These are phyloP conservation scores for Leptoclinus maculatus DNA, from an alignment of 2,797 vertebrate species.

Conservation along the genomic window DNA sequence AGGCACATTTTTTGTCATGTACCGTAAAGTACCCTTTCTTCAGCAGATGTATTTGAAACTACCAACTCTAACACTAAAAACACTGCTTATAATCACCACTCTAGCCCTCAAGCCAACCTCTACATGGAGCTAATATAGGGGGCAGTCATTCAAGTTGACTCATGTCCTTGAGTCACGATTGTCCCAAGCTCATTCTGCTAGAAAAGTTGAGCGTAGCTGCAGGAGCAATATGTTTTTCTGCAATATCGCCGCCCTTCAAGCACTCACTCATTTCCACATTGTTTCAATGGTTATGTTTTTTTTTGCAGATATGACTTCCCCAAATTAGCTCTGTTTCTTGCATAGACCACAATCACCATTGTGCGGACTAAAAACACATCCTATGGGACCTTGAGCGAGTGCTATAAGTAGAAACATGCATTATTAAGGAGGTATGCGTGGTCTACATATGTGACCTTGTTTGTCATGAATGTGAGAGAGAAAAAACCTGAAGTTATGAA, in stretches of 20 bases:
- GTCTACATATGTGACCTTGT: conserved; percentile 7
- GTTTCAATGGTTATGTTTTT: conserved; percentile 24
- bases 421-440: conserved; percentile 37
- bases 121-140: conserved; percentile 14
- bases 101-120: conserved; percentile 35
- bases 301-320: conserved; percentile 22
- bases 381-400: not conserved
- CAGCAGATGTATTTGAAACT: not conserved
- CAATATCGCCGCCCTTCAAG: conserved; percentile 43
- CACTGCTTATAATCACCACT: conserved; percentile 14
- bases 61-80: not conserved
- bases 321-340: conserved; percentile 41
- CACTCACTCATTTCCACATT: conserved; percentile 8
- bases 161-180: conserved; percentile 54
- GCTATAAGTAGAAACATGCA: conserved; percentile 45
- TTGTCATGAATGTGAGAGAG: conserved; percentile 17
- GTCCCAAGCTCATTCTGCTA: conserved; percentile 49
- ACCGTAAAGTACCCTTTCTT: not conserved
- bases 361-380: conserved; percentile 12
- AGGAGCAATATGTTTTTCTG: conserved; percentile 33
- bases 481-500: conserved; percentile 11
- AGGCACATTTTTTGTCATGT: not conserved
- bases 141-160: conserved; percentile 48
- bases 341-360: conserved; percentile 22
- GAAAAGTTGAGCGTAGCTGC: conserved; percentile 43